Conservation (phyloP, 2,113 vertebrate species). For the Erythrolamprus reginae region DNA sequence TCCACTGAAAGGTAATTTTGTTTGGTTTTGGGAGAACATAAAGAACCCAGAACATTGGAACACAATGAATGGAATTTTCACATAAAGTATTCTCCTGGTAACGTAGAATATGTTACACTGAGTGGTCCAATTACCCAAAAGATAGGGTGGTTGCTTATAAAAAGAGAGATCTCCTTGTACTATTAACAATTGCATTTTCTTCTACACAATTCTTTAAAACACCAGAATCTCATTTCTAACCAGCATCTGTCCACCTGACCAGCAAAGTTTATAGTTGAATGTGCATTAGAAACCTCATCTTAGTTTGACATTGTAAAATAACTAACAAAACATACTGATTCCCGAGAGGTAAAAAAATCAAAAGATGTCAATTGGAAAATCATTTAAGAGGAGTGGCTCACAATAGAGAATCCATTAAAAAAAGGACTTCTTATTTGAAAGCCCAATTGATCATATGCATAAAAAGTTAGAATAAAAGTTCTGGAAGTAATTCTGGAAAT, state of each 20-base stretch:
- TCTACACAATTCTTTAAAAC: neutral
- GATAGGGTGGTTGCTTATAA: neutral
- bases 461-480: neutral
- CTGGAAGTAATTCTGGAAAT: neutral
- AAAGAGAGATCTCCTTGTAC: neutral
- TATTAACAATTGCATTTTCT: neutral
- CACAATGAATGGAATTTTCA: neutral
- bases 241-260: neutral
- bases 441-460: neutral
- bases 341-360: neutral
- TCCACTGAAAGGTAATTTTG: neutral
- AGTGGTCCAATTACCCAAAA: neutral
- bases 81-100: neutral
- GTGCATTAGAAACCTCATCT: neutral
- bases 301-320: neutral
- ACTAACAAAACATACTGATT: neutral
- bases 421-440: neutral
- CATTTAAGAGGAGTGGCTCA: neutral
- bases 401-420: neutral
- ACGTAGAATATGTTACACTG: neutral
- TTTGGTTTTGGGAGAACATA: neutral
- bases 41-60: neutral
- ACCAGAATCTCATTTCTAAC: neutral
- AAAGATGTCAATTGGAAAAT: neutral
- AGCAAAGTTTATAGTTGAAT: neutral